Evolutionary conservation across 2,888 invertebrate genomes (phyloP), one percentile per base, ranked within the genome.

Genomic region (Agrochola macilenta): DNA sequence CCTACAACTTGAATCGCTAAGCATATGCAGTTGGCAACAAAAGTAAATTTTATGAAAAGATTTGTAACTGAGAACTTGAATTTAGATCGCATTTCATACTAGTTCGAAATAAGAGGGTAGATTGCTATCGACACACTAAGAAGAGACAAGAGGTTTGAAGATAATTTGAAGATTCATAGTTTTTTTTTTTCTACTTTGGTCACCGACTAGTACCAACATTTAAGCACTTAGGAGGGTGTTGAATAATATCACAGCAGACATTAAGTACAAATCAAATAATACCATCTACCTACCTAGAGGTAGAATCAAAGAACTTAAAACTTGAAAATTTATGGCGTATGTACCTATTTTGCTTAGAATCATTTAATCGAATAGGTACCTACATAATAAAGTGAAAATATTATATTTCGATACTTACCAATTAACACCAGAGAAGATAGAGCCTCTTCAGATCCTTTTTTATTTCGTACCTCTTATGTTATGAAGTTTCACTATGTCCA

Each of bases 361-460:
- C 5, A 57, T 20, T 20, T 8, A 8, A 46, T n/a, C 17, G 30
- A 46, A 30, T 30, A 54, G 5, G 2, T 26, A 70, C 30, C 30
- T 30, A 30, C 0, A 0, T 20, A 20, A 0, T 35, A 54, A 35
- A 39, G 9, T 43, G 1, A 7, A 65, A 70, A 70, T 7, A 43
- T 17, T 11, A 26, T 54, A 30, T 9, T 72, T 30, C n/a, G 12
- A 12, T 76, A 77, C 76, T 76, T 54, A 76, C 78, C 81, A 65
- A 60, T 23, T 58, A 46, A 5, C 23, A 54, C 58, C 17, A 35
- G 46, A 23, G 35, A 39, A 23, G 46, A 35, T 43, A 26, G 23
- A 58, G 58, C 35, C n/a, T 39, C 17, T 57, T 23, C 39, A 12
- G 17, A 65, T 58, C 12, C 26, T 26, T 74, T n/a, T 73, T 43